Evolutionary conservation across 1,140 invertebrate genomes (phyloP), one percentile per base, ranked within the genome.

Genomic region (Anoplophora glabripennis): DNA sequence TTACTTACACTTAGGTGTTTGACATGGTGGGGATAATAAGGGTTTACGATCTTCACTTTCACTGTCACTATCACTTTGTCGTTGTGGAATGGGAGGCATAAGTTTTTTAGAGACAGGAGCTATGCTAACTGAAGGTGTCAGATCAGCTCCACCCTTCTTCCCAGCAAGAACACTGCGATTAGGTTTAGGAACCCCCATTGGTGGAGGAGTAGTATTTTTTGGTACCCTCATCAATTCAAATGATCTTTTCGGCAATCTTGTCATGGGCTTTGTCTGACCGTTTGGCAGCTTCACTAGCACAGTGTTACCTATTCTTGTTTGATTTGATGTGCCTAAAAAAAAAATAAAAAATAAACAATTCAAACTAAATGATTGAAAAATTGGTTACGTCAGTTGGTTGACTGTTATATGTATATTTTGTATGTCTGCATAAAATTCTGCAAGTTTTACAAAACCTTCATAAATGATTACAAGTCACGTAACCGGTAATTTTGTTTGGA

Each of bases 221-320:
- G 72, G 75, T 47, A 72, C 62, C 53, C 68, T 66, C 5, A 78
- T 56, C 35, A 78, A 63, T 62, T 80, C 79, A 36, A 78, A 72
- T n/a, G 76, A 71, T 15, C 70, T 61, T 64, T 70, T 72, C 35
- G 73, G 67, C 34, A 75, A 47, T 61, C 69, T 70, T 3, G 74
- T 72, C 71, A 74, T 74, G 4, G 73, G 68, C 72, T 81, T 83
- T 2, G 76, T 70, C 69, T 83, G 81, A 18, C 83, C 83, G 59
- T 83, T 81, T 56, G 83, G 82, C 57, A 86, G 65, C 72, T 84
- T 85, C 34, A 86, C 81, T 65, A 86, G 76, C 54, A 86, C 83
- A 67, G 84, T 85, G 65, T 72, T 78, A 18, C 73, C 77, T 64
- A 72, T 75, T 64, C 66, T 66, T 33, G 72, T 72, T 62, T 65